Evolutionary conservation across 1,140 invertebrate species (phyloP), one percentile per base, ranked within the genome.

Genomic region (Mya arenaria): DNA sequence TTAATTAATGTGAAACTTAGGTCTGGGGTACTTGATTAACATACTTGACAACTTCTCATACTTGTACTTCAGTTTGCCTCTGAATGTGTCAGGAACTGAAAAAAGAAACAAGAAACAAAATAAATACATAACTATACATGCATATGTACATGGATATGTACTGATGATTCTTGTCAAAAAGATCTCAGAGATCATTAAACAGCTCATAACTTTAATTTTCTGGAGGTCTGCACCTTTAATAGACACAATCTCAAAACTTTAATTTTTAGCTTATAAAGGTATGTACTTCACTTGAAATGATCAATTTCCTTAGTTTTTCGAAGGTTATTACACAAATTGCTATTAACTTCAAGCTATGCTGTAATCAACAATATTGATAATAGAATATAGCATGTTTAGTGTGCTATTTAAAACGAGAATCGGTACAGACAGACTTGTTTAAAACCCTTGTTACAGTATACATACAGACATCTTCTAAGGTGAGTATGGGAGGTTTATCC

Each of bases 391-490:
- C 15, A 6, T 63, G n/a, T n/a, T 10, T 63, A 34, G 60, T 8
- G 6, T 6, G 23, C 36, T 6, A 19, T n/a, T 10, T 19, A 66
- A 66, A 66, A 17, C 15, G 10, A 25, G 13, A 63, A n/a, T 34
- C 13, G 8, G n/a, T 63, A 25, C 25, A 63, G 5, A 63, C 36
- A 6, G 6, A 25, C 23, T 63, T 66, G 4, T 8, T n/a, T 13
- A 69, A 19, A 48, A 19, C 28, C 25, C 13, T 39, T 25, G 23
- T 8, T 8, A 19, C 36, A 36, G 39, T 5, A 4, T 25, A 6
- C 73, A 32, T 63, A 63, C 39, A 62, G 1, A 48, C 32, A 63
- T 75, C 55, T 19, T 75, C 73, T 48, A 39, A 41, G 0, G 32
- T 41, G 1, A 75, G 60, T 4, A 41, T 36, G 23, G 63, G 39